A percentile compares a stretch with the other conserved stretches of the same genome.
Conservation (phyloP, 2,888 invertebrate species). For the Pseudococcus viburni region DNA sequence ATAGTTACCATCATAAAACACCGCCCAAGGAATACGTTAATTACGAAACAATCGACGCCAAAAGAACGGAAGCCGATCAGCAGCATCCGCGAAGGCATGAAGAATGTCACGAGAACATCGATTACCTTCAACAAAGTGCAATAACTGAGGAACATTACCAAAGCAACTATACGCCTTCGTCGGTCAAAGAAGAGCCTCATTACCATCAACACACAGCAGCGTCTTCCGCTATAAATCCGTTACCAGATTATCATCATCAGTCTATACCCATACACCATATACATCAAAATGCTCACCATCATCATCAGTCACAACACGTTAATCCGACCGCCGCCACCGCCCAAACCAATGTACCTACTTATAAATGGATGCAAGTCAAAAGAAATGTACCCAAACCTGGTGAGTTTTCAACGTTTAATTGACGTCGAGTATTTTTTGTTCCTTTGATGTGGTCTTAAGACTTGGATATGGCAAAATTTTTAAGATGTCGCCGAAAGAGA, state of each 20-base stretch:
- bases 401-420: slow-evolving; percentile 73
- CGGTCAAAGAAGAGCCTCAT: slow-evolving; percentile 62
- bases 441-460: background rate
- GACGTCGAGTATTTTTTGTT: background rate
- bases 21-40: slow-evolving; percentile 69
- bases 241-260: slow-evolving; percentile 70
- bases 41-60: slow-evolving; percentile 70
- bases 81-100: slow-evolving; percentile 70
- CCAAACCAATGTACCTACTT: slow-evolving; percentile 82
- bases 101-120: slow-evolving; percentile 46
- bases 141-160: slow-evolving; percentile 63
- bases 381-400: slow-evolving; percentile 96
- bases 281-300: slow-evolving; percentile 71
- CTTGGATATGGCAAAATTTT: background rate
- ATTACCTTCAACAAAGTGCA: slow-evolving; percentile 59
- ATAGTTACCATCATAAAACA: slow-evolving; percentile 62
- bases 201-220: slow-evolving; percentile 44
- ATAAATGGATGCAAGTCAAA: slow-evolving; percentile 99
- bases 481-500: background rate
- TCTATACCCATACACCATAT: slow-evolving; percentile 71
- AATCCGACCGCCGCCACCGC: slow-evolving; percentile 24
- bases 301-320: slow-evolving; percentile 69
- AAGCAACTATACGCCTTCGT: slow-evolving; percentile 10
- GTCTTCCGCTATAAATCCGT: slow-evolving; percentile 59
- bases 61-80: slow-evolving; percentile 70